These are phyloP conservation scores for Helicoverpa armigera DNA, from an alignment of 1,140 invertebrate species.

Conservation along the genomic window DNA sequence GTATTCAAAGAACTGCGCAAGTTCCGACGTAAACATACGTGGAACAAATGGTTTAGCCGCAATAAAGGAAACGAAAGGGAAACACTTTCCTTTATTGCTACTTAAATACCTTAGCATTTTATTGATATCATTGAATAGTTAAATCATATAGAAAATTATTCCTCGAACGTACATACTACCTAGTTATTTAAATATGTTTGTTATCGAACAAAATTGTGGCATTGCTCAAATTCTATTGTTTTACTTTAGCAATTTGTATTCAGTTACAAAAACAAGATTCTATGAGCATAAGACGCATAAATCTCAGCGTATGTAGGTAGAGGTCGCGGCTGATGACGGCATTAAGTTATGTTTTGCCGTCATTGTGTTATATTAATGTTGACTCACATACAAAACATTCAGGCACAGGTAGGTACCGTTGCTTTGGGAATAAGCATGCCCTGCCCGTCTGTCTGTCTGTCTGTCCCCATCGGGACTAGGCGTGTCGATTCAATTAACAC, in stretches of 20 bases:
- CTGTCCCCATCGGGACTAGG: neutral
- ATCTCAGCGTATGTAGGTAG: neutral
- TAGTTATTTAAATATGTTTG: no score
- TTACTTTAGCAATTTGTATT: no score
- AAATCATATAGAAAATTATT: neutral
- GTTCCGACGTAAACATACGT: constrained; percentile 8
- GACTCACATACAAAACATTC: neutral
- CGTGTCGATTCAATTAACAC: constrained; percentile 1
- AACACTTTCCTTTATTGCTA: constrained; percentile 4
- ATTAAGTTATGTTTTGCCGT: neutral
- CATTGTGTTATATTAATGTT: neutral
- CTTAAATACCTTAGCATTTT: no score
- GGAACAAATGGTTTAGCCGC: neutral
- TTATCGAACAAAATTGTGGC: no score
- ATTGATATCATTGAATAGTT: neutral
- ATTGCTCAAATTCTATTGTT: no score
- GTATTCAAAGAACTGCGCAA: neutral
- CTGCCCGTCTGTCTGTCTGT: neutral
- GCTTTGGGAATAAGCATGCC: neutral
- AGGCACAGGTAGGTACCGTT: neutral
- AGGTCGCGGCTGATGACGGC: constrained; percentile 9
- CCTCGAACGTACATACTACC: no score
- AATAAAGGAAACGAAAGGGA: constrained; percentile 1
- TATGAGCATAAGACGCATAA: neutral
- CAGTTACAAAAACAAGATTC: no score